Conservation (phyloP, 2,113 vertebrate genomes). For the Alligator mississippiensis region DNA sequence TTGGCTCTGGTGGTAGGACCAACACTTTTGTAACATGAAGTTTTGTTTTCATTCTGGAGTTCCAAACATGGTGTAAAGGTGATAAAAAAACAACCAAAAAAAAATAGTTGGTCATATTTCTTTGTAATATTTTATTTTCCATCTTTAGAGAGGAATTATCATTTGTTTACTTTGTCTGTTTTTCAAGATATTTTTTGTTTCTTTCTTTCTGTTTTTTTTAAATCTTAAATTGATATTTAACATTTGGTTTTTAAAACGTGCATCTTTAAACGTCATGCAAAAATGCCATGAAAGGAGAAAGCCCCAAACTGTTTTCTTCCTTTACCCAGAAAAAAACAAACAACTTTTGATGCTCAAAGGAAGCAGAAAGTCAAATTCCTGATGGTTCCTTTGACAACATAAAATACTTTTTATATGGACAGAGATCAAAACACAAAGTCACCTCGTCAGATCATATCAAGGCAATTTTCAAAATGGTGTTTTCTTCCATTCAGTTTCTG, state of each 20-base stretch:
- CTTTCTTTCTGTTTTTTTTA: neutral
- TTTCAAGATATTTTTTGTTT: neutral
- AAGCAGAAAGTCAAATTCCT: neutral
- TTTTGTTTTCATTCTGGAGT: neutral
- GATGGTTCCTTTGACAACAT: neutral
- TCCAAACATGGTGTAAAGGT: neutral
- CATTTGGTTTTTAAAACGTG: neutral
- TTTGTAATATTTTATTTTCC: neutral
- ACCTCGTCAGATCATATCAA: neutral
- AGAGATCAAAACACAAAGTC: neutral
- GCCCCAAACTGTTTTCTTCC: neutral
- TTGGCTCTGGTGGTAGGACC: neutral
- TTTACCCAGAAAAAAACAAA: neutral
- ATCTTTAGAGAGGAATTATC: neutral
- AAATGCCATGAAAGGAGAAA: neutral
- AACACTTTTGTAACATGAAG: neutral
- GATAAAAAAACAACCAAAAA: neutral
- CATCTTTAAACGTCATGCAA: neutral
- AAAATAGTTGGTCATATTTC: rapidly evolving
- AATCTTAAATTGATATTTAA: neutral
- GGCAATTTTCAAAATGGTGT: neutral
- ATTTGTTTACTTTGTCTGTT: neutral
- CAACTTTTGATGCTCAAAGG: no score
- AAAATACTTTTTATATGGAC: neutral
- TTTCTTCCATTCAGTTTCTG: neutral